A percentile compares a stretch with the other conserved stretches of the same genome.
Evolutionary conservation across 1,140 invertebrate species (phyloP).

Genomic region (Uloborus diversus): DNA sequence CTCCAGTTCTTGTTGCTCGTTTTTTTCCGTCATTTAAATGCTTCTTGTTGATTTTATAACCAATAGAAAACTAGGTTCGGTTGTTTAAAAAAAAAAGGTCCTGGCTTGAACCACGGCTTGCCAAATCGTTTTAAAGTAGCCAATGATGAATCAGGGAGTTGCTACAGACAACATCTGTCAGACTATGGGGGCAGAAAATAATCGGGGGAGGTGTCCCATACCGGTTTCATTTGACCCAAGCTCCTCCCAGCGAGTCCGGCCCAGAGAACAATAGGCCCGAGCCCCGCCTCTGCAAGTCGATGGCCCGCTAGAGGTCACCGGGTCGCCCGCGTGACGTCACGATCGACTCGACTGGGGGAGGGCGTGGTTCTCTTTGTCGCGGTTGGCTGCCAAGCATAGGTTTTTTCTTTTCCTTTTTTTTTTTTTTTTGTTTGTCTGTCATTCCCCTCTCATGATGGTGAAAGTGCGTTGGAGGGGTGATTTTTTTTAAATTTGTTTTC

Average conservation of each 20-base stretch:
- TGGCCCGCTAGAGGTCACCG: constrained; percentile 20
- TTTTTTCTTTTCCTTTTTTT: background rate
- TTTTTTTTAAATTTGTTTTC: too few relatives aligned
- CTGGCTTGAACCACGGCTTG: too few relatives aligned
- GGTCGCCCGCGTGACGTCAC: constrained; percentile 36
- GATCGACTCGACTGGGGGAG: background rate
- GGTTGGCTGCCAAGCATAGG: constrained; percentile 8
- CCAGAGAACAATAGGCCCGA: constrained; percentile 7
- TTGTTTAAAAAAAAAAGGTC: too few relatives aligned
- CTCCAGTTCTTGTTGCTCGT: too few relatives aligned
- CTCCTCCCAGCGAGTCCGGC: constrained; percentile 14
- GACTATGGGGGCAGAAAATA: too few relatives aligned
- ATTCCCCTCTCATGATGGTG: background rate
- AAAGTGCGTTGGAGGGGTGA: too few relatives aligned
- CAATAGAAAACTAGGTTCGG: too few relatives aligned
- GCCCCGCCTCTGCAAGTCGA: constrained; percentile 11
- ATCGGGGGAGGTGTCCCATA: constrained; percentile 4
- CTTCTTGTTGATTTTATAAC: too few relatives aligned
- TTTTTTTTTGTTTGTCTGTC: background rate
- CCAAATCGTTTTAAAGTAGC: too few relatives aligned
- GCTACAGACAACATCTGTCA: too few relatives aligned
- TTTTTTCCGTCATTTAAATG: too few relatives aligned
- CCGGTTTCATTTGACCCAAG: background rate
- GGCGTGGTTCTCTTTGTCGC: constrained; percentile 21
- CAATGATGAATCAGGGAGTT: too few relatives aligned